Base-by-base conservation (phyloP, 1,140 invertebrate species). In the Drosophila oshimai region DNA sequence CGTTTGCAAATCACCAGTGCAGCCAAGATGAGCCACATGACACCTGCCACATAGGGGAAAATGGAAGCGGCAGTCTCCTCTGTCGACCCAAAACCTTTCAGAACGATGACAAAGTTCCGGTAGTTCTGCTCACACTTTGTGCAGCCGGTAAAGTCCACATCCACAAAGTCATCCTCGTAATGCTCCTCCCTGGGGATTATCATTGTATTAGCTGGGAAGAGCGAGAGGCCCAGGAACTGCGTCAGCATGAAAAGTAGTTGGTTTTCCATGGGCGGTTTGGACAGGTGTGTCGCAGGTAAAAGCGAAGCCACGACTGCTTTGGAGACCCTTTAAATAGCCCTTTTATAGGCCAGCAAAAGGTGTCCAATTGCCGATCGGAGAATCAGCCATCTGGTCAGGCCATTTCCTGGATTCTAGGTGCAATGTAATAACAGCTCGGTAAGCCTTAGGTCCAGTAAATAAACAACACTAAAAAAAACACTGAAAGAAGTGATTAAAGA, bases 1-100 rank as follows among this genome's bases (percentile, higher is more conserved):
- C 65, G 50, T 12, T 62, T 70, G 4, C 64, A 1, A 9, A 42
- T 33, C 10, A 80, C 26, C 44, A 79, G 17, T 0, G 9, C 9
- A 1, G 34, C 71, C 39, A 87, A n/a, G 6, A 68, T 39, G 9
- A 80, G 15, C 71, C 80, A 80, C 65, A 65, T 73, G 0, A 80
- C 37, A 4, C 64, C 33, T 6, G 62, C 62, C n/a, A 80, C 22
- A 22, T 55, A 65, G 20, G 50, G 55, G 44, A 80, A 80, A 2
- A 42, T 12, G n/a, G 60, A 62, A 3, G 51, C 13, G 3, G 9
- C 44, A 1, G 20, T 26, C 24, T 46, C 29, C 3, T 75, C 54
- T 0, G 12, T 18, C 2, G 6, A 10, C 9, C 62, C 36, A 0
- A 22, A 33, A 5, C 13, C 42, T 4, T 57, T 36, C 22, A 84